These are phyloP conservation scores for Tuberolachnus salignus DNA, from an alignment of 2,888 invertebrate species.

Conservation along the genomic window DNA sequence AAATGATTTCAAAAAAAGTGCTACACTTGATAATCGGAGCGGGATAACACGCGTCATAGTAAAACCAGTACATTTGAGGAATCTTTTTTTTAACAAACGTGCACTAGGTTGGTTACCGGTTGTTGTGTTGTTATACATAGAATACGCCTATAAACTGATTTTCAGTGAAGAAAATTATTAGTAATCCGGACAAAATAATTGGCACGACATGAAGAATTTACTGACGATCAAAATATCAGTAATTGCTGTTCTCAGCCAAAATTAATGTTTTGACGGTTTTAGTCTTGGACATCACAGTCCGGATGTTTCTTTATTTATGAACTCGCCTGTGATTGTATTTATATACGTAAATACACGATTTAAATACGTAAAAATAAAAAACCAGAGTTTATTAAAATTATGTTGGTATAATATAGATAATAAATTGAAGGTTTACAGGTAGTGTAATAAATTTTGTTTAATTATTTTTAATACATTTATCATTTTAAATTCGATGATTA, in stretches of 20 bases:
- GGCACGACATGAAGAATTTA: neutral
- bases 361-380: neutral
- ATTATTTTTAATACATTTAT: no score
- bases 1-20: no score
- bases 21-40: no score
- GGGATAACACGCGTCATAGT: no score
- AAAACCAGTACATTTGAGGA: no score
- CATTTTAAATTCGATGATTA: no score
- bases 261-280: slow-evolving; percentile 31
- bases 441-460: no score
- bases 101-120: neutral
- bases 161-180: neutral
- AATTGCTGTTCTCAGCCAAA: slow-evolving; percentile 17
- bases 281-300: neutral
- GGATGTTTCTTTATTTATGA: neutral
- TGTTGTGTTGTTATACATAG: neutral
- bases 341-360: neutral
- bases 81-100: slow-evolving; percentile 6
- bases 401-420: neutral
- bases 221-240: slow-evolving; percentile 34
- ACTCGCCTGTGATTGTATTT: neutral
- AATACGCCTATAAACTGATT: slow-evolving; percentile 12
- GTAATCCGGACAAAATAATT: slow-evolving; percentile 30
- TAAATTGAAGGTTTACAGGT: no score
- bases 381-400: neutral